A percentile compares a stretch with the other conserved stretches of the same genome.
phyloP scores from a whole-genome alignment of 2,888 invertebrate genomes.

The Trimorus sp. region DNA sequence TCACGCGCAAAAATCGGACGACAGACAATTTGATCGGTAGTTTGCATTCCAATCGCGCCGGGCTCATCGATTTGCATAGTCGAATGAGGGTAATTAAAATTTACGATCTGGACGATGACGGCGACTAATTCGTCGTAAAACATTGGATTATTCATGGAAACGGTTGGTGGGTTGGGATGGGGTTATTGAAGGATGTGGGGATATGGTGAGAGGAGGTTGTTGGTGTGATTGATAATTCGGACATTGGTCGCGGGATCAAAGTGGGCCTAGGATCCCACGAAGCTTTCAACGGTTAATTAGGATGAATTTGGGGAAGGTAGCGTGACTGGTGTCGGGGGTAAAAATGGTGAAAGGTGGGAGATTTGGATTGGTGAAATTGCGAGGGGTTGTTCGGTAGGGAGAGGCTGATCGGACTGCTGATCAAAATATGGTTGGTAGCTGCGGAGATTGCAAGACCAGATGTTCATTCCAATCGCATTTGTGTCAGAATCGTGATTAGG shows the following conservation, averaged over 20 bases:
- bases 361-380: no score
- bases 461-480: no score
- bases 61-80: constrained; percentile 49
- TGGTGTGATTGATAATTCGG: constrained; percentile 32
- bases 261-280: neutral
- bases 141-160: constrained; percentile 46
- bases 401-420: no score
- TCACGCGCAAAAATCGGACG: constrained; percentile 73
- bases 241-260: constrained; percentile 19
- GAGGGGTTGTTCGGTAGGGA: no score
- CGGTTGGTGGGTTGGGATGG: constrained; percentile 21
- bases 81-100: constrained; percentile 51
- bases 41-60: constrained; percentile 27
- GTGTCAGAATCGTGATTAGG: no score
- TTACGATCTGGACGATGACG: constrained; percentile 36
- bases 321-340: no score
- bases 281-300: constrained; percentile 19
- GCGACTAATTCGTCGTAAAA: constrained; percentile 54
- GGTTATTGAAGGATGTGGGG: constrained; percentile 25
- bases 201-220: constrained; percentile 27
- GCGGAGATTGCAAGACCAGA: no score
- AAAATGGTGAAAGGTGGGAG: no score
- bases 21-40: constrained; percentile 35
- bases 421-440: no score
- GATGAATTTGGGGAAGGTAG: neutral